A percentile compares a stretch with the other conserved stretches of the same genome.
Evolutionary conservation across 1,140 invertebrate genomes (phyloP).

Genomic region (Pachyrhynchus sulphureomaculatus): DNA sequence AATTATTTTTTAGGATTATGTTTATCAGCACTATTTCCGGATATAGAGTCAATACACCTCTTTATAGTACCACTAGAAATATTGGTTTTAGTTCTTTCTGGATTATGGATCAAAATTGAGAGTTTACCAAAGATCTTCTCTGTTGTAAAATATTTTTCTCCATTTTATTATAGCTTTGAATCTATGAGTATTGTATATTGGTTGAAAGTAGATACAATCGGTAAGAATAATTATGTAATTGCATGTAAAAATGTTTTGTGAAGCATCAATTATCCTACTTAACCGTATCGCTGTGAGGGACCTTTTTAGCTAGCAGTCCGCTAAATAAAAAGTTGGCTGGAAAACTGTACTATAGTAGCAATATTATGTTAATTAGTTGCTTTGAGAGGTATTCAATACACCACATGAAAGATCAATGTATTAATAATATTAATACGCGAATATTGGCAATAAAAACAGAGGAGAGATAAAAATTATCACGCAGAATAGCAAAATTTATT

Average conservation of each 20-base stretch:
- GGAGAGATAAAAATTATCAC: too few species aligned
- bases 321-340: too few species aligned
- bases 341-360: too few species aligned
- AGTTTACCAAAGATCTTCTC: slow-evolving; percentile 20
- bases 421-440: too few species aligned
- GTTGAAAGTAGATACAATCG: slow-evolving; percentile 19
- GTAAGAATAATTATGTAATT: slow-evolving; percentile 21
- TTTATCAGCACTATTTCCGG: slow-evolving; percentile 36
- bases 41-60: slow-evolving; percentile 35
- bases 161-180: slow-evolving; percentile 39
- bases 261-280: too few species aligned
- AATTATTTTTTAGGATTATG: slow-evolving; percentile 36
- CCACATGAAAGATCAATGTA: too few species aligned
- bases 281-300: too few species aligned
- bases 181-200: slow-evolving; percentile 36
- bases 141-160: slow-evolving; percentile 40
- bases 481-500: too few species aligned
- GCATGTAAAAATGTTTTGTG: not conserved
- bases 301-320: too few species aligned
- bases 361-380: too few species aligned
- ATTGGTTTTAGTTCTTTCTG: slow-evolving; percentile 34
- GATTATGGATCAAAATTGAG: slow-evolving; percentile 35
- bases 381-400: too few species aligned
- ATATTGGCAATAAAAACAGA: too few species aligned
- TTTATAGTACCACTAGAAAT: slow-evolving; percentile 35